A percentile compares a stretch with the other conserved stretches of the same genome.
Conservation (phyloP, 2,888 invertebrate genomes). For the Uropetala carovei region DNA sequence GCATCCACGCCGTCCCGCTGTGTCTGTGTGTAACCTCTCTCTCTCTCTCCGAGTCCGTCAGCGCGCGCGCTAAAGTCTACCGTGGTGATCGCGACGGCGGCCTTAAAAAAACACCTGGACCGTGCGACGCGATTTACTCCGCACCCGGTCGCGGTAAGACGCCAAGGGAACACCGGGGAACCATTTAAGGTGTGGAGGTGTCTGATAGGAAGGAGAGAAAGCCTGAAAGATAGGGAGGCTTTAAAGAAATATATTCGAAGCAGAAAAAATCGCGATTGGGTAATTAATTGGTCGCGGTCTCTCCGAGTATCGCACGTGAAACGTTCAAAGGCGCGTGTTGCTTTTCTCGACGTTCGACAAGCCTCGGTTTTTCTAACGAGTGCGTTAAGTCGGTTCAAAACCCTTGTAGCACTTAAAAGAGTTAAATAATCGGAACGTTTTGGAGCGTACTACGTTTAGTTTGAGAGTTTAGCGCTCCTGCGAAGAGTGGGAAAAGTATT, state of each 20-base stretch:
- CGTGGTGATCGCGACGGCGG: not conserved
- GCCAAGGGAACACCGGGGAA: not conserved
- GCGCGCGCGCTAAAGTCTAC: conserved; percentile 10
- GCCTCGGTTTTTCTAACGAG: too few species aligned
- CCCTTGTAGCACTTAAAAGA: too few species aligned
- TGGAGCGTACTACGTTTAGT: too few species aligned
- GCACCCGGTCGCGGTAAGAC: not conserved
- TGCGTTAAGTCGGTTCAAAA: too few species aligned
- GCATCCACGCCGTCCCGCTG: not conserved
- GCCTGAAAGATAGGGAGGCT: not conserved
- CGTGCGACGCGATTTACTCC: not conserved
- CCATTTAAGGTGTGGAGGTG: not conserved
- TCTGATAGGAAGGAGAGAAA: not conserved
- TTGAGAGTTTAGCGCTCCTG: too few species aligned
- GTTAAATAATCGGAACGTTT: too few species aligned
- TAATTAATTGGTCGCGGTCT: too few species aligned
- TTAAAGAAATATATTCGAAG: not conserved
- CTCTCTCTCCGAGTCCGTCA: not conserved
- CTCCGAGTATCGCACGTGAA: too few species aligned
- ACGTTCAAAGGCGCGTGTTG: too few species aligned
- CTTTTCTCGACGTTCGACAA: too few species aligned
- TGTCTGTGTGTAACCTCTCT: not conserved
- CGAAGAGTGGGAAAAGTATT: too few species aligned
- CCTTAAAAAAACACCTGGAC: conserved; percentile 29
- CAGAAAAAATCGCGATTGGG: not conserved